Percentiles rank a stretch among this genome's conserved stretches.
Evolutionary conservation across 2,888 invertebrate genomes (phyloP).

Genomic region (Drosophila anceps): DNA sequence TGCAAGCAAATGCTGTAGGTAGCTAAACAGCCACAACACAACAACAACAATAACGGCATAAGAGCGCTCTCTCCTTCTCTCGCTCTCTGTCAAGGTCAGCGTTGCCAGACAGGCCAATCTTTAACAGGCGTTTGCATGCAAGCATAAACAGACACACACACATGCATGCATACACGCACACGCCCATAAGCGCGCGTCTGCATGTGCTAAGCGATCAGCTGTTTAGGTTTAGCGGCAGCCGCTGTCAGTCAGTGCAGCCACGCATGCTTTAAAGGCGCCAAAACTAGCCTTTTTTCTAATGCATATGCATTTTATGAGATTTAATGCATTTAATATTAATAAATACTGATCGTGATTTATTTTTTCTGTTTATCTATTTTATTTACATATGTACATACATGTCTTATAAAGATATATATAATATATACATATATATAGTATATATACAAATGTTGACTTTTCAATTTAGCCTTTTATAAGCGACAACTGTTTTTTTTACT

Average conservation of each 20-base stretch:
- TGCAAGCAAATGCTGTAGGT: conserved; percentile 19
- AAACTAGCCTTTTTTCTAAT: background rate
- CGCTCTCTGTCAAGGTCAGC: conserved; percentile 44
- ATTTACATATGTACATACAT: too few species aligned
- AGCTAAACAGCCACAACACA: conserved; percentile 3
- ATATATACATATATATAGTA: too few species aligned
- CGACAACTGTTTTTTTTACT: too few species aligned
- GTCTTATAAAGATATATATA: too few species aligned
- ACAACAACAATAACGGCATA: background rate
- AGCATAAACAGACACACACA: background rate
- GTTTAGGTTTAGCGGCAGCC: conserved; percentile 13
- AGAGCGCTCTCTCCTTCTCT: background rate
- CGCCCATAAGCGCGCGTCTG: background rate
- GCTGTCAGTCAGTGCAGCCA: conserved; percentile 16
- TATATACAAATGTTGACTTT: too few species aligned
- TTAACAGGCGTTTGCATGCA: background rate
- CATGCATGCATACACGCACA: background rate
- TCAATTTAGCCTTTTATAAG: too few species aligned
- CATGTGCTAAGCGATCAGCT: conserved; percentile 29
- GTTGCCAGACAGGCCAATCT: conserved; percentile 45
- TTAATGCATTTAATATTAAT: background rate
- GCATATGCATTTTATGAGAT: background rate
- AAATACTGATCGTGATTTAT: background rate
- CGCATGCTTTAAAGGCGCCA: background rate
- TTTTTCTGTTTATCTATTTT: background rate